These are phyloP conservation scores for Erpobdella octoculata DNA, from an alignment of 2,888 invertebrate species.

Conservation along the genomic window DNA sequence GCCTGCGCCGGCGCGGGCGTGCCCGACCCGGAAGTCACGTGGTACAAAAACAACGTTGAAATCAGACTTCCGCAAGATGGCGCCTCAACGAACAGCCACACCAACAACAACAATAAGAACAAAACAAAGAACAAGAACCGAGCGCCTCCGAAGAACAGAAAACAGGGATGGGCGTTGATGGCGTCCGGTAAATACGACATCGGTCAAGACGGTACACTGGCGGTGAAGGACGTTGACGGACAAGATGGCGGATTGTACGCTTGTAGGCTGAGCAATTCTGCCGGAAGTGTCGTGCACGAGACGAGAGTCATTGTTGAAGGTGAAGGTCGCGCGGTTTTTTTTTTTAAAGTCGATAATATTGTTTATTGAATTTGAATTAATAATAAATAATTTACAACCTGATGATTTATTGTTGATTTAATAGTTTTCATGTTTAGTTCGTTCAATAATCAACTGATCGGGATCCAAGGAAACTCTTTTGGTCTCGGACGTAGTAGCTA, in stretches of 20 bases:
- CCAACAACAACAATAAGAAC: neutral
- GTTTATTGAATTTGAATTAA: too few species aligned
- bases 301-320: conserved; percentile 10
- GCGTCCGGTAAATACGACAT: neutral
- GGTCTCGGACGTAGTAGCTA: too few species aligned
- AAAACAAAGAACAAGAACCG: neutral
- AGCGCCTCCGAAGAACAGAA: neutral
- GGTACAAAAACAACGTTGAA: conserved; percentile 16
- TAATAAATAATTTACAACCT: too few species aligned
- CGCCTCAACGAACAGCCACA: neutral
- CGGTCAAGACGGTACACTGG: neutral
- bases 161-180: neutral
- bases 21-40: conserved; percentile 19
- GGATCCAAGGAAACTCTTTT: too few species aligned
- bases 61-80: neutral
- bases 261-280: neutral
- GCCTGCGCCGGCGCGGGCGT: conserved; percentile 30
- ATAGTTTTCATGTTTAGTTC: too few species aligned
- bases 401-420: too few species aligned
- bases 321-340: neutral
- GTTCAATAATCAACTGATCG: too few species aligned
- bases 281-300: conserved; percentile 9
- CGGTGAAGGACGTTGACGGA: neutral
- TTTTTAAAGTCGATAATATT: too few species aligned
- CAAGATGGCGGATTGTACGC: conserved; percentile 11